Evolutionary conservation across 2,888 invertebrate genomes (phyloP).

Genomic region (Pardosa pseudoannulata): DNA sequence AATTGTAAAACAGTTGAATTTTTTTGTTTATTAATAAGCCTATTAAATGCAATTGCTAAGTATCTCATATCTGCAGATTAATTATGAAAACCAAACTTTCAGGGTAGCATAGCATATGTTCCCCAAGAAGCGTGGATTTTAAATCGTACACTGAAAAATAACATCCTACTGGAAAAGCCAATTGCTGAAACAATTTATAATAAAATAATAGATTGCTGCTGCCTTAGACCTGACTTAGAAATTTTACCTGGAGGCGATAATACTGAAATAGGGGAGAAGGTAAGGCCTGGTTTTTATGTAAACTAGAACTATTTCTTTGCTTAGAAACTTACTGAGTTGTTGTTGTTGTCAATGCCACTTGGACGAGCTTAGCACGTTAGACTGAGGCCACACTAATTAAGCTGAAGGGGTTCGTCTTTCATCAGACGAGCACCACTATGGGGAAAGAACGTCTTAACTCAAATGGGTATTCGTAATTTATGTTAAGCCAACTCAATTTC

Average conservation of each 20-base stretch:
- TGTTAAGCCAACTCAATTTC: too few relatives aligned
- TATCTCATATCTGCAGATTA: conserved; percentile 80
- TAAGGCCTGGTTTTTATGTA: conserved; percentile 12
- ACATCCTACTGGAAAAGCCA: conserved; percentile 91
- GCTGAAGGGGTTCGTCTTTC: too few relatives aligned
- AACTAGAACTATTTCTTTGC: not conserved
- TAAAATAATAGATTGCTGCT: conserved; percentile 78
- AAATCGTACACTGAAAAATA: conserved; percentile 93
- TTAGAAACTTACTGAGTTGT: too few relatives aligned
- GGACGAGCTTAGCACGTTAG: too few relatives aligned
- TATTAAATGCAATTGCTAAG: not conserved
- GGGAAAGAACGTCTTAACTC: too few relatives aligned
- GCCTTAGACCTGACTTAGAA: conserved; percentile 79
- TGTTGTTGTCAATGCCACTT: too few relatives aligned
- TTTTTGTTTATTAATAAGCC: too few relatives aligned
- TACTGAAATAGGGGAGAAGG: conserved; percentile 82
- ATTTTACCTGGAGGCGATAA: conserved; percentile 80
- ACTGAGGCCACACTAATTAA: too few relatives aligned
- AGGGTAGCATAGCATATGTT: conserved; percentile 91
- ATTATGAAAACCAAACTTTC: too few relatives aligned
- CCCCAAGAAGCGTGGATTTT: conserved; percentile 99
- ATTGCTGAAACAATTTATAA: conserved; percentile 80
- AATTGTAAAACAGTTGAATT: too few relatives aligned
- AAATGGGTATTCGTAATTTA: too few relatives aligned
- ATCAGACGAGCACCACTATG: too few relatives aligned